These are phyloP conservation scores for Acanthochromis polyacanthus DNA, from an alignment of 2,113 vertebrate species.

Conservation along the genomic window DNA sequence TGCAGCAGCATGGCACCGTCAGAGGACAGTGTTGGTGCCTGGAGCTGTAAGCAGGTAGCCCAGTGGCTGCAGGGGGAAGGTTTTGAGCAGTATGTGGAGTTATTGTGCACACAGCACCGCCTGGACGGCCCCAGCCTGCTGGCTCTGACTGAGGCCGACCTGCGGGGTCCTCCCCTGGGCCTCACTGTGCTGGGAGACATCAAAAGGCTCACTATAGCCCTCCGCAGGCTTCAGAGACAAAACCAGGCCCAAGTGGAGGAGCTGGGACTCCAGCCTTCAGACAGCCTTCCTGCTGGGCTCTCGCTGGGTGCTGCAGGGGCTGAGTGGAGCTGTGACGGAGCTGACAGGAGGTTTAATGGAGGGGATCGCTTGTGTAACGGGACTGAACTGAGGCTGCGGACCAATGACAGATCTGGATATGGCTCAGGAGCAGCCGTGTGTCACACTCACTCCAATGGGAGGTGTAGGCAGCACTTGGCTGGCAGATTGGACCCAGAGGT, in stretches of 20 bases:
- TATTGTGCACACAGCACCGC: conserved; percentile 90
- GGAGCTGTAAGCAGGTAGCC: conserved; percentile 92
- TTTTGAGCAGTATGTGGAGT: conserved; percentile 91
- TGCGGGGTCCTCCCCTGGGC: conserved; percentile 93
- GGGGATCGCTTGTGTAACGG: conserved; percentile 67
- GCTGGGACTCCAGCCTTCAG: conserved; percentile 84
- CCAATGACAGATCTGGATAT: conserved; percentile 78
- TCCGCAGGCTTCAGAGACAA: conserved; percentile 91
- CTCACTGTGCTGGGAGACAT: conserved; percentile 95
- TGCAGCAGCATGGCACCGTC: conserved; percentile 86
- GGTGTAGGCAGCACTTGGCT: conserved; percentile 84
- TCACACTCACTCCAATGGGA: conserved; percentile 89
- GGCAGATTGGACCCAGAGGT: conserved; percentile 93
- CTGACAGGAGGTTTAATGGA: conserved; percentile 87
- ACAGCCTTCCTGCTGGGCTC: conserved; percentile 52
- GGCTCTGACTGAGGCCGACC: conserved; percentile 93
- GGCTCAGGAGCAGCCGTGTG: conserved; percentile 81
- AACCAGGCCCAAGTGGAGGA: conserved; percentile 89
- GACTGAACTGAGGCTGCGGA: conserved; percentile 79
- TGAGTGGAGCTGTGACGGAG: conserved; percentile 40
- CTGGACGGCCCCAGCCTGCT: conserved; percentile 93
- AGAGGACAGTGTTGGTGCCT: conserved; percentile 86
- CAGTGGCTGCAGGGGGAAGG: conserved; percentile 93
- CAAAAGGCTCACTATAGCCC: conserved; percentile 91
- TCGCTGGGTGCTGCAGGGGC: background rate